A percentile compares a stretch with the other conserved stretches of the same genome.
phyloP scores from a whole-genome alignment of 2,888 invertebrate species.

The Meganola albula region DNA sequence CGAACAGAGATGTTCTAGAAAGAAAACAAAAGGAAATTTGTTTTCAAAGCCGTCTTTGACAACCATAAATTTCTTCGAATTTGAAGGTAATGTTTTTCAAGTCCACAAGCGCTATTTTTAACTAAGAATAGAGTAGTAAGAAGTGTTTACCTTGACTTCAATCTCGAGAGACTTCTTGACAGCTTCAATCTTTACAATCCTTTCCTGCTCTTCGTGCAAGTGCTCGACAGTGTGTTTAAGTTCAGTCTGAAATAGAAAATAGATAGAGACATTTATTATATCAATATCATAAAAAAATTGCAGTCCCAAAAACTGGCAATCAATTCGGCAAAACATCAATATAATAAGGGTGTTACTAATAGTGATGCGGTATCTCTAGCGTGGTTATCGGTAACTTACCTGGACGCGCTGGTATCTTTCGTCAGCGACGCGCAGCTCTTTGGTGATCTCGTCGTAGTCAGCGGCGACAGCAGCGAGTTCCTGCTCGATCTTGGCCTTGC shows the following conservation, averaged over 20 bases:
- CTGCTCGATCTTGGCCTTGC: slow-evolving; percentile 96
- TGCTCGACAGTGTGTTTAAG: slow-evolving; percentile 96
- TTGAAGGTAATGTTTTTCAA: too few relatives aligned
- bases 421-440: slow-evolving; percentile 94
- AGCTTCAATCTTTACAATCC: slow-evolving; percentile 97
- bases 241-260: slow-evolving; percentile 80
- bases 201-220: slow-evolving; percentile 97
- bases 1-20: slow-evolving; percentile 89
- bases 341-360: too few relatives aligned
- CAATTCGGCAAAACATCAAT: too few relatives aligned
- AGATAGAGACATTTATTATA: neutral
- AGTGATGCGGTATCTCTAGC: too few relatives aligned
- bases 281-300: too few relatives aligned
- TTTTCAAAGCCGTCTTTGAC: too few relatives aligned
- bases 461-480: slow-evolving; percentile 93
- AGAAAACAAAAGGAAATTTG: slow-evolving; percentile 4
- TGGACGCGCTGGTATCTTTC: slow-evolving; percentile 96
- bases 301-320: too few relatives aligned
- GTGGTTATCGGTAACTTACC: too few relatives aligned
- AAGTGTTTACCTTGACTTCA: slow-evolving; percentile 88
- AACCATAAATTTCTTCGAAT: too few relatives aligned
- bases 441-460: slow-evolving; percentile 98
- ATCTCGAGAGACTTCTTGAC: slow-evolving; percentile 98
- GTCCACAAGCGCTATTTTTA: too few relatives aligned
- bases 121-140: neutral